Conservation (phyloP, 2,113 vertebrate genomes). For the Toxotes jaculatrix region DNA sequence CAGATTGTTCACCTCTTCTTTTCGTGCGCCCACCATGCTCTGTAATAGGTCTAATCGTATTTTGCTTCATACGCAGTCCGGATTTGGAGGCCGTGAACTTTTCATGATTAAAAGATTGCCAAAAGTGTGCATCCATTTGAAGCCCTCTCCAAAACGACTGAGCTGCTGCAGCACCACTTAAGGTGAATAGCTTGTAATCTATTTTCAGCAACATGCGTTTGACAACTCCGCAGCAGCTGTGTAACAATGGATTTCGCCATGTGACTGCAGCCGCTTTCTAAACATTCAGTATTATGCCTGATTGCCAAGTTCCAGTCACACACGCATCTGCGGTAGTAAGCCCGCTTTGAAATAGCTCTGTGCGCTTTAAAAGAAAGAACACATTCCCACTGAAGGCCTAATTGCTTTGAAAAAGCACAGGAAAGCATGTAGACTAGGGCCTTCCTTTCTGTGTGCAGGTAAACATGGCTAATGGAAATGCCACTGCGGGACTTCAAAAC, state of each 20-base stretch:
- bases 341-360: conserved; percentile 28
- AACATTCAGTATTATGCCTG: conserved; percentile 14
- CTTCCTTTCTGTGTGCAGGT: conserved; percentile 39
- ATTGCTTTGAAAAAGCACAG: conserved; percentile 60
- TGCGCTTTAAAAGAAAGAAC: conserved; percentile 7
- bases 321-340: conserved; percentile 5
- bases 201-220: conserved; percentile 31
- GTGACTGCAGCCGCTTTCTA: conserved; percentile 19
- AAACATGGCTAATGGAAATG: conserved; percentile 62
- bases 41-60: conserved; percentile 5
- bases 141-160: neutral
- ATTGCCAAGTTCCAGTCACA: conserved; percentile 12
- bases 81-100: neutral
- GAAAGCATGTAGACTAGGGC: conserved; percentile 20
- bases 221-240: conserved; percentile 7
- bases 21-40: neutral
- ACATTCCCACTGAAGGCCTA: conserved; percentile 30
- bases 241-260: conserved; percentile 25
- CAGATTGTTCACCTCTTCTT: neutral
- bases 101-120: conserved; percentile 13
- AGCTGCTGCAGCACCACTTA: neutral
- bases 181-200: conserved; percentile 25
- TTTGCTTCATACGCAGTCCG: conserved; percentile 18
- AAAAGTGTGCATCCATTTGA: conserved; percentile 19
- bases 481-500: conserved; percentile 37